Percentiles rank a stretch among this genome's conserved stretches.
These are phyloP conservation scores for Bombycilla garrulus DNA, from an alignment of 2,113 vertebrate species.

Conservation along the genomic window DNA sequence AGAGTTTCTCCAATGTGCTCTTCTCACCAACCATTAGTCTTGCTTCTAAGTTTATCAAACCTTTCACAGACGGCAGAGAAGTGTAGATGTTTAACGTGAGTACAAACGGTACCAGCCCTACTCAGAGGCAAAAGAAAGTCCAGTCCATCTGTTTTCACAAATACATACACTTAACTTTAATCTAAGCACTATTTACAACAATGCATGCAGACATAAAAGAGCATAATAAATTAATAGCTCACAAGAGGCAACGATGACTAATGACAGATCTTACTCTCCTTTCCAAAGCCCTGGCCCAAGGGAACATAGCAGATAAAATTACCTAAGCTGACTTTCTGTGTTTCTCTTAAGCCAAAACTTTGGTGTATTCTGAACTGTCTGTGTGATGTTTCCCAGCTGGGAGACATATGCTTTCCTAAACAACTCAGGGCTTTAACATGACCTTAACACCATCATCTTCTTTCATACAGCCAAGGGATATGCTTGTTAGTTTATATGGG, in stretches of 20 bases:
- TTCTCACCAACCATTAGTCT: not conserved
- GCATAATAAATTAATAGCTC: slow-evolving; percentile 33
- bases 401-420: slow-evolving; percentile 63
- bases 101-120: not conserved
- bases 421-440: slow-evolving; percentile 18
- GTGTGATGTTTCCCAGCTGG: slow-evolving; percentile 70
- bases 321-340: slow-evolving; percentile 10
- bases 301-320: slow-evolving; percentile 45
- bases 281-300: not conserved
- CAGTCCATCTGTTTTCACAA: slow-evolving; percentile 39
- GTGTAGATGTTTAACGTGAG: not conserved
- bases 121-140: not conserved
- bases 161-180: slow-evolving; percentile 46
- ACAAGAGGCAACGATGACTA: slow-evolving; percentile 29
- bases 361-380: slow-evolving; percentile 52
- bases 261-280: slow-evolving; percentile 9
- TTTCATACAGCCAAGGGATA: slow-evolving; percentile 25
- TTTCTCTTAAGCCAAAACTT: slow-evolving; percentile 46
- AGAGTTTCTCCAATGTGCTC: not conserved
- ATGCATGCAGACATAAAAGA: slow-evolving; percentile 42
- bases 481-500: slow-evolving; percentile 31
- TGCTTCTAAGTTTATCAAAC: not conserved
- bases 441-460: slow-evolving; percentile 33
- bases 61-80: not conserved
- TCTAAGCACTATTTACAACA: slow-evolving; percentile 45